Evolutionary conservation across 1,140 invertebrate species (phyloP).

Genomic region (Aleiodes sp.): DNA sequence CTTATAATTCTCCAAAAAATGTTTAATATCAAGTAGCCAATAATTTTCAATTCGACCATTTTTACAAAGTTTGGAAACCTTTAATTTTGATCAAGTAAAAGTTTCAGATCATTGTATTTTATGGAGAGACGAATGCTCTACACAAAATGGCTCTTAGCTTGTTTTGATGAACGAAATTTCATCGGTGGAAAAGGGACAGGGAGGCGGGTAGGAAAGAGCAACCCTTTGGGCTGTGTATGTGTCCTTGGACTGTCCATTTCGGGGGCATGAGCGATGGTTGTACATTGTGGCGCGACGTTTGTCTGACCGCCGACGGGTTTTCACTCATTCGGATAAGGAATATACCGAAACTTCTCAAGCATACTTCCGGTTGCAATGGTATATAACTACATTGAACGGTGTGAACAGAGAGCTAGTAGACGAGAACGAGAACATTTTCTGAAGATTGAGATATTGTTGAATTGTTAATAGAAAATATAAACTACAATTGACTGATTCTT

Average conservation of each 20-base stretch:
- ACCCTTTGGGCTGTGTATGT: constrained; percentile 40
- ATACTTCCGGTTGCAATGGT: constrained; percentile 49
- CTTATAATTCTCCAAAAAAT: too few species aligned
- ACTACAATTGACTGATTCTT: background rate
- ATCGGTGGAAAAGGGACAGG: too few species aligned
- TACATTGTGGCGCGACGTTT: constrained; percentile 38
- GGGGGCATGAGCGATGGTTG: constrained; percentile 50
- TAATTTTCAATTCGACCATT: too few species aligned
- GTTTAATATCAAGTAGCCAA: too few species aligned
- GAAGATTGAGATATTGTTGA: constrained; percentile 1
- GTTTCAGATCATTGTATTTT: too few species aligned
- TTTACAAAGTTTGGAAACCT: too few species aligned
- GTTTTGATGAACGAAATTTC: constrained; percentile 9
- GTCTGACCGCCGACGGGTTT: constrained; percentile 45
- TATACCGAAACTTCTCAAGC: constrained; percentile 52
- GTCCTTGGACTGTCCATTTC: constrained; percentile 53
- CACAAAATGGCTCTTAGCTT: background rate
- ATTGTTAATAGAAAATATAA: background rate
- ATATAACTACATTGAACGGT: constrained; percentile 4
- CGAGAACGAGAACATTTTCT: constrained; percentile 10
- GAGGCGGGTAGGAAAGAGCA: too few species aligned
- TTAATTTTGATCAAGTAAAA: too few species aligned
- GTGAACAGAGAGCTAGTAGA: background rate
- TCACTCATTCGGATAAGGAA: constrained; percentile 53
- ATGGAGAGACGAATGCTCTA: background rate